Percentiles rank a stretch among this genome's conserved stretches.
phyloP scores from a whole-genome alignment of 1,140 invertebrate genomes.

The Aphaenogaster rudis region DNA sequence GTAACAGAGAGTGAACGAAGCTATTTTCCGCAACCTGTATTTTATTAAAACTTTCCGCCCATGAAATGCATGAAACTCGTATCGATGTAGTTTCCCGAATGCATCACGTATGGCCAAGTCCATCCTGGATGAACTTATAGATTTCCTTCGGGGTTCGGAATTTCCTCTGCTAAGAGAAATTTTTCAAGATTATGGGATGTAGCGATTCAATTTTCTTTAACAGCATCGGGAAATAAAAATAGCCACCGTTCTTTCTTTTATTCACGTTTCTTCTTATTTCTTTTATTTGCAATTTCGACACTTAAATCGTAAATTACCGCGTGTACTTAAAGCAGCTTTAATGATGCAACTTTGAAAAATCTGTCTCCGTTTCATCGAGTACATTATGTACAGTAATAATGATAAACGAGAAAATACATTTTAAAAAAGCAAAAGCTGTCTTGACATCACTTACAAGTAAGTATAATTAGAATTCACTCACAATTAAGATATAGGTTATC shows the following conservation, averaged over 20 bases:
- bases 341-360: background rate
- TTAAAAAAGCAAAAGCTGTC: background rate
- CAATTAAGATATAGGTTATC: slow-evolving; percentile 7
- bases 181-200: background rate
- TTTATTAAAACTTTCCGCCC: slow-evolving; percentile 26
- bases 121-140: slow-evolving; percentile 31
- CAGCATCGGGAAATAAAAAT: background rate
- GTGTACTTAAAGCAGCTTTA: background rate
- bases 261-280: background rate
- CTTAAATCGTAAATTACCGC: background rate
- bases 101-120: slow-evolving; percentile 12
- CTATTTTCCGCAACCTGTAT: slow-evolving; percentile 11
- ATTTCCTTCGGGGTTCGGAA: slow-evolving; percentile 34
- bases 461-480: slow-evolving; percentile 17
- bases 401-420: background rate
- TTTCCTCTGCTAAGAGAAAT: background rate
- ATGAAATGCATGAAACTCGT: slow-evolving; percentile 4
- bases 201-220: slow-evolving; percentile 27
- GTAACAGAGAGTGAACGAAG: background rate
- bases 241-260: background rate
- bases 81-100: slow-evolving; percentile 6
- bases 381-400: background rate
- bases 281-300: background rate
- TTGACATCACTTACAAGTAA: background rate
- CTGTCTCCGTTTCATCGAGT: background rate